phyloP scores from a whole-genome alignment of 2,888 invertebrate genomes.

The Empis livida region DNA sequence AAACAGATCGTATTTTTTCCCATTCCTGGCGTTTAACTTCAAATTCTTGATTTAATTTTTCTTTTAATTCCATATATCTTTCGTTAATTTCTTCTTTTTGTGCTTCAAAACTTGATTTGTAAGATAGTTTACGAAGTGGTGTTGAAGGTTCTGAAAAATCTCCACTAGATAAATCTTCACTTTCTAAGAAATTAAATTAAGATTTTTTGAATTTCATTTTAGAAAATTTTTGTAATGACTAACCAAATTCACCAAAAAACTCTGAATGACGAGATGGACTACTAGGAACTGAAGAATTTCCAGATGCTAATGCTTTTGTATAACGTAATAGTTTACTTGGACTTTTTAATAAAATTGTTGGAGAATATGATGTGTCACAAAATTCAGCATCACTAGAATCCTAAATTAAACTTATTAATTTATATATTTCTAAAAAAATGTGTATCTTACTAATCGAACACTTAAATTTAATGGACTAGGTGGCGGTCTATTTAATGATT shows the following conservation, averaged over 20 bases:
- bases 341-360: slow-evolving; percentile 36
- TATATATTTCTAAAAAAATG: not conserved
- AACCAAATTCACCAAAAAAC: slow-evolving; percentile 53
- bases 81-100: slow-evolving; percentile 54
- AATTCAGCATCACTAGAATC: slow-evolving; percentile 34
- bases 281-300: slow-evolving; percentile 48
- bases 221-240: slow-evolving; percentile 19
- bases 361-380: slow-evolving; percentile 25
- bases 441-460: slow-evolving; percentile 20
- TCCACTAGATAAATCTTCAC: slow-evolving; percentile 36
- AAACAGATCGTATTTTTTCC: slow-evolving; percentile 35
- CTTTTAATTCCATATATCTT: slow-evolving; percentile 58
- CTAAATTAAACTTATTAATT: slow-evolving; percentile 5
- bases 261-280: slow-evolving; percentile 53
- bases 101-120: slow-evolving; percentile 24
- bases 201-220: not conserved
- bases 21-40: slow-evolving; percentile 56
- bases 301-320: slow-evolving; percentile 29
- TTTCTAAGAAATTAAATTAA: slow-evolving; percentile 20
- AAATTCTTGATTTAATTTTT: slow-evolving; percentile 60
- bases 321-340: slow-evolving; percentile 29
- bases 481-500: slow-evolving; percentile 18
- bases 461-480: slow-evolving; percentile 32
- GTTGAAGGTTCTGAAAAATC: slow-evolving; percentile 38
- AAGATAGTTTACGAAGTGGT: slow-evolving; percentile 22